A percentile compares a stretch with the other conserved stretches of the same genome.
Evolutionary conservation across 2,797 vertebrate species (phyloP).

Genomic region (Acipenser transmontanus): DNA sequence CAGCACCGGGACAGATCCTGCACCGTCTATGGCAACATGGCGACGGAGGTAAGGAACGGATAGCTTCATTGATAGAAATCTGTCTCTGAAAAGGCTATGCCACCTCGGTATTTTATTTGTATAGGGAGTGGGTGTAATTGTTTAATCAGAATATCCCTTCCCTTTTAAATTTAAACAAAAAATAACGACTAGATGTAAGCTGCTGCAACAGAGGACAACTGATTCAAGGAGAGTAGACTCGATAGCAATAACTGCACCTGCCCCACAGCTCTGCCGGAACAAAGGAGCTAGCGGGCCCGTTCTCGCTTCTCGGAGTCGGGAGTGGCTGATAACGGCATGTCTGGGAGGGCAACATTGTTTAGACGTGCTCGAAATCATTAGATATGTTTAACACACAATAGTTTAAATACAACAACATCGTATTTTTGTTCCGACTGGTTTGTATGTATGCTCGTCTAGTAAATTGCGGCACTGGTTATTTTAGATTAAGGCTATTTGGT

Average conservation of each 20-base stretch:
- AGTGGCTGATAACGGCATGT: not conserved
- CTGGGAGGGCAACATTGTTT: not conserved
- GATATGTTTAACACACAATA: too few species aligned
- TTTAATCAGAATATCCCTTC: too few species aligned
- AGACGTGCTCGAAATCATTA: too few species aligned
- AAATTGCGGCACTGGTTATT: too few species aligned
- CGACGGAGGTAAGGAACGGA: constrained; percentile 63
- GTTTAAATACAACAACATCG: too few species aligned
- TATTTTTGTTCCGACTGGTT: too few species aligned
- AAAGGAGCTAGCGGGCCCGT: constrained; percentile 1
- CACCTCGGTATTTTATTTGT: too few species aligned
- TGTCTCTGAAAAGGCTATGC: too few species aligned
- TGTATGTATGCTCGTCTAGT: too few species aligned
- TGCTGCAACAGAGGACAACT: not conserved
- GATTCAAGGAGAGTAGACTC: not conserved
- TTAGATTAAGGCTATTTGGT: too few species aligned
- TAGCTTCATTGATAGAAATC: not conserved
- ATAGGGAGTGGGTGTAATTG: too few species aligned
- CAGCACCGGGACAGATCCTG: constrained; percentile 49
- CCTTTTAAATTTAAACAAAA: too few species aligned
- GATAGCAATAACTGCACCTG: not conserved
- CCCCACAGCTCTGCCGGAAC: constrained; percentile 6
- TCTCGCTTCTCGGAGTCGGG: not conserved
- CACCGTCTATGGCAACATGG: constrained; percentile 54
- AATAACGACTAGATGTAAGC: not conserved